Evolutionary conservation across 1,140 invertebrate genomes (phyloP), one percentile per base, ranked within the genome.

Genomic region (Aleiodes sp.): DNA sequence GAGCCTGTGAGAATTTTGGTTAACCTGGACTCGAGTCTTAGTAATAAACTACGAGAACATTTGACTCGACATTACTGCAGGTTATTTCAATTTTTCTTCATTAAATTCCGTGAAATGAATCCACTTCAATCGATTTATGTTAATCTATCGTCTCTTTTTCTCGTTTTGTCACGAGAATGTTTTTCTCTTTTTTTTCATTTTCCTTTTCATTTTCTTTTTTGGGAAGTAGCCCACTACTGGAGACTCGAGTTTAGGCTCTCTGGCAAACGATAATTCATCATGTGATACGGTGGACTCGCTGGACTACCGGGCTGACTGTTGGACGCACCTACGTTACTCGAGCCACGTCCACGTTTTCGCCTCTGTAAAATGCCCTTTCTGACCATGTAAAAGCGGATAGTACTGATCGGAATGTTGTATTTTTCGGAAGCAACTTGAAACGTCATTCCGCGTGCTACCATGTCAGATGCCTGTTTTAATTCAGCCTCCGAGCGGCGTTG

Each of bases 321-420:
- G 41, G 67, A 69, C 67, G 76, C 70, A 41, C 78, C 78, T 70
- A 81, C 71, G 62, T 83, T 82, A 70, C 81, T 84, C 16, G 82
- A 80, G 46, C 84, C 87, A 66, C 89, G 84, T 10, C 93, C 93
- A 16, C 93, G 87, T 77, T 93, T 91, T 71, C 93, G 88, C 75
- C 90, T 88, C 21, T 92, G 92, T 60, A 94, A 79, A 68, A 94
- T 94, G 4, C 93, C 93, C 81, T 93, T 94, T 65, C 93, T 87
- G 24, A 92, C 93, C 93, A 94, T 94, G 82, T 93, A 94, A 81
- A 94, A 94, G 19, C 91, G 89, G 80, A 94, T 94, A 61, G 93
- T 94, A n/a, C 92, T 93, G 70, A 94, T 93, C 56, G 92, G 92
- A 82, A 94, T 94, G 77, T 93, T 93, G 79, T 93, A 94, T 87